Evolutionary conservation across 1,140 invertebrate species (phyloP).

Genomic region (Hycleus cichorii): DNA sequence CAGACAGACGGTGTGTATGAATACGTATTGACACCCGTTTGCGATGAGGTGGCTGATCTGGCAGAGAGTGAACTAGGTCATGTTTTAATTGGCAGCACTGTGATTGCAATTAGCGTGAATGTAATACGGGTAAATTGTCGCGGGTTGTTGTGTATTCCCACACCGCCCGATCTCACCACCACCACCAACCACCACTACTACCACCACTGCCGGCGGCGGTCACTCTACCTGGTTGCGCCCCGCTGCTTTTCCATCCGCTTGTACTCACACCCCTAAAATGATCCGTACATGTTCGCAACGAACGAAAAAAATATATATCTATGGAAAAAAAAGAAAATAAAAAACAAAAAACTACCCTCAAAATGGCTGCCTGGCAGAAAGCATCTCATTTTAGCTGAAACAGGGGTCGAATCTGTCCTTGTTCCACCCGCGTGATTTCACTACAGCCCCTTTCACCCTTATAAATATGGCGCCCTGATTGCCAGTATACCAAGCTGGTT

Average conservation of each 20-base stretch:
- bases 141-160: conserved; percentile 22
- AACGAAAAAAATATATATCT: conserved; percentile 19
- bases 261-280: conserved; percentile 38
- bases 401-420: conserved; percentile 40
- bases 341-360: conserved; percentile 41
- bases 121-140: conserved; percentile 26
- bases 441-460: conserved; percentile 41
- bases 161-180: conserved; percentile 14
- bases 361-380: conserved; percentile 44
- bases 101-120: conserved; percentile 27
- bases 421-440: conserved; percentile 41
- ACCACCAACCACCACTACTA: not conserved
- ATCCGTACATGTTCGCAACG: conserved; percentile 39
- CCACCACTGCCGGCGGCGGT: conserved; percentile 13
- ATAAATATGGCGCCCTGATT: conserved; percentile 44
- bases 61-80: conserved; percentile 17
- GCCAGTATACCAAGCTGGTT: conserved; percentile 40
- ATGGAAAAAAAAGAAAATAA: conserved; percentile 30
- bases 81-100: conserved; percentile 25
- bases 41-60: not conserved
- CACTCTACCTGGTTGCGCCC: conserved; percentile 8
- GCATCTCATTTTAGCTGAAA: conserved; percentile 43
- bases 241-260: conserved; percentile 32
- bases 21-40: not conserved
- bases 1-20: too few relatives aligned